A percentile compares a stretch with the other conserved stretches of the same genome.
Conservation (phyloP, 2,113 vertebrate genomes). For the Platysternon megacephalum region DNA sequence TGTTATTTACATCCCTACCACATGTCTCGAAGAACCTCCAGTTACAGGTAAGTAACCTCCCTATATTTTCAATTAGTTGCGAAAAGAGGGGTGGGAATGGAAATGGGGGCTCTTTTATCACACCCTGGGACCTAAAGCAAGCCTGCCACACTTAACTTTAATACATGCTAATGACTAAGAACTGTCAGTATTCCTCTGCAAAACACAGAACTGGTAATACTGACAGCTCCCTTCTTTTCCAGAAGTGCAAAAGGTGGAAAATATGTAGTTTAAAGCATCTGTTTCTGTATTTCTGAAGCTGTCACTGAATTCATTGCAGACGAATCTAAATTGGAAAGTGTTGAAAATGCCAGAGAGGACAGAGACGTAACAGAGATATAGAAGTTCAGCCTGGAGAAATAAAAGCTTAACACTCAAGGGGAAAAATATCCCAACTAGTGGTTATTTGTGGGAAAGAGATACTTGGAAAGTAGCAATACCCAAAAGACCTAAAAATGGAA, state of each 20-base stretch:
- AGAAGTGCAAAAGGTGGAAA: constrained; percentile 34
- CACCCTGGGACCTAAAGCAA: rapidly evolving
- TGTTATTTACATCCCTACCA: too few species aligned
- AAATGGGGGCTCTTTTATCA: rapidly evolving
- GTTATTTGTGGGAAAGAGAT: neutral
- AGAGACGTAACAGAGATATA: constrained; percentile 22
- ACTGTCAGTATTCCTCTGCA: rapidly evolving
- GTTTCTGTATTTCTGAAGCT: constrained; percentile 66
- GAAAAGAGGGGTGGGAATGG: neutral
- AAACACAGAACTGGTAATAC: neutral
- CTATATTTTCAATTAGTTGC: neutral
- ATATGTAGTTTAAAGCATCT: constrained; percentile 70
- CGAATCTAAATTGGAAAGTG: constrained; percentile 65
- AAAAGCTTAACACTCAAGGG: neutral
- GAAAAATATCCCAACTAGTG: neutral
- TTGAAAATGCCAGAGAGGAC: constrained; percentile 66
- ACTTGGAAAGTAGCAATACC: neutral
- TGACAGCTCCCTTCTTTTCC: constrained; percentile 23
- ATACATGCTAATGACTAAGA: rapidly evolving
- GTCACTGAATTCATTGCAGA: constrained; percentile 58
- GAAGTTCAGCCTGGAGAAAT: constrained; percentile 11
- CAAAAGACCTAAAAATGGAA: neutral
- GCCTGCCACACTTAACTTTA: neutral
- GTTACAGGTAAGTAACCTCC: too few species aligned
- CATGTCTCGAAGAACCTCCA: too few species aligned